phyloP scores from a whole-genome alignment of 2,113 vertebrate species.

The human (Homo sapiens) region DNA sequence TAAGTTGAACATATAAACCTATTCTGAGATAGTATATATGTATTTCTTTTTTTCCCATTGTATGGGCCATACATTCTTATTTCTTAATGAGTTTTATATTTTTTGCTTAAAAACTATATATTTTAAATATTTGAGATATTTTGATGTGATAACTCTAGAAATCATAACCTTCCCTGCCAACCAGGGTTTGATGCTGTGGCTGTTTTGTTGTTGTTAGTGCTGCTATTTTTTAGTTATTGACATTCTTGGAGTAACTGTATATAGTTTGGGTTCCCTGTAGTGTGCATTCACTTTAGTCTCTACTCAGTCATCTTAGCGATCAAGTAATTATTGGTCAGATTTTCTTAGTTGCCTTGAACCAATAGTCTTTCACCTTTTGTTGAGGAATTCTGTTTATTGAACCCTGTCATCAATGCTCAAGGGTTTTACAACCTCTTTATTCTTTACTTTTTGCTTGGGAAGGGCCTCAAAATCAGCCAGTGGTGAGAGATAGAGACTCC shows the following conservation, averaged over 20 bases:
- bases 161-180: accelerated
- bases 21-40: background rate
- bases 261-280: background rate
- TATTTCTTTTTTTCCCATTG: background rate
- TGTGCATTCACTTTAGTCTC: background rate
- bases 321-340: background rate
- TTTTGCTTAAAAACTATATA: background rate
- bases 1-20: background rate
- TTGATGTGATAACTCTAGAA: background rate
- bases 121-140: background rate
- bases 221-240: background rate
- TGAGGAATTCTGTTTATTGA: background rate
- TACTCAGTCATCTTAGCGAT: background rate
- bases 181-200: background rate
- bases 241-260: background rate
- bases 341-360: background rate
- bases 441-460: background rate
- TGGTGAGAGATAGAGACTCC: background rate
- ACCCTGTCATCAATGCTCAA: background rate
- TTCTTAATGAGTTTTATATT: background rate
- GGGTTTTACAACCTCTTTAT: background rate
- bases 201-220: background rate
- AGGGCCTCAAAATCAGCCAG: background rate
- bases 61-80: background rate
- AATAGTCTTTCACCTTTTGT: background rate